Evolutionary conservation across 2,888 invertebrate species (phyloP), one percentile per base, ranked within the genome.

Genomic region (Netelia inedita): DNA sequence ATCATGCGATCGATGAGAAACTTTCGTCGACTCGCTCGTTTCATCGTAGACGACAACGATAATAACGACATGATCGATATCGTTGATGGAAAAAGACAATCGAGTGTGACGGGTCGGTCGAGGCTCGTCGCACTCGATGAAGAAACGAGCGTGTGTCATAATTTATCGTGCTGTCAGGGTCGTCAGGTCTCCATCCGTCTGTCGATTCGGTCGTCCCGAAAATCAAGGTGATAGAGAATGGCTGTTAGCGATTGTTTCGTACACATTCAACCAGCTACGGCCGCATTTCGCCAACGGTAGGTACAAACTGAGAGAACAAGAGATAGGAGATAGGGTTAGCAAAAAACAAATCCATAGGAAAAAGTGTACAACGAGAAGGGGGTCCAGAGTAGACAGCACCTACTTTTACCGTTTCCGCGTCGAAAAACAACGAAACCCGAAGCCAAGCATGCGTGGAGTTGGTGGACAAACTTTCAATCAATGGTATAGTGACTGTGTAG

Each of bases 381-480:
- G 65, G 14, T 19, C 8, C 41, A 46, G 55, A 65, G 41, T 46
- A 46, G 11, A 46, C 14, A 46, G 53, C 59, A 59, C 35, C 53
- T 76, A 16, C 66, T 72, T 69, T 71, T 43, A 28, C 10, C 68
- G 16, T 63, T 41, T 46, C 9, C 19, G 57, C 41, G 16, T 43
- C 66, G 43, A 59, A 68, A 76, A 76, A 53, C 74, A 68, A 80
- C 35, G 35, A 75, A 46, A 75, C 28, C 43, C 35, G 6, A 41
- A 46, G 41, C 50, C 80, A 76, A 73, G 68, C 80, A 63, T 28
- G 68, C 69, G 63, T 78, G 63, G 46, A 50, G 59, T 61, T 19
- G 69, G 73, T 79, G 69, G 87, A 85, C 87, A 88, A 90, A 90
- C 86, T 91, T 89, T 90, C 89, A 88, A 89, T 91, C 90, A 88